Percentiles rank a stretch among this genome's conserved stretches.
Evolutionary conservation across 1,140 invertebrate species (phyloP).

Genomic region (Sesamia nonagrioides): DNA sequence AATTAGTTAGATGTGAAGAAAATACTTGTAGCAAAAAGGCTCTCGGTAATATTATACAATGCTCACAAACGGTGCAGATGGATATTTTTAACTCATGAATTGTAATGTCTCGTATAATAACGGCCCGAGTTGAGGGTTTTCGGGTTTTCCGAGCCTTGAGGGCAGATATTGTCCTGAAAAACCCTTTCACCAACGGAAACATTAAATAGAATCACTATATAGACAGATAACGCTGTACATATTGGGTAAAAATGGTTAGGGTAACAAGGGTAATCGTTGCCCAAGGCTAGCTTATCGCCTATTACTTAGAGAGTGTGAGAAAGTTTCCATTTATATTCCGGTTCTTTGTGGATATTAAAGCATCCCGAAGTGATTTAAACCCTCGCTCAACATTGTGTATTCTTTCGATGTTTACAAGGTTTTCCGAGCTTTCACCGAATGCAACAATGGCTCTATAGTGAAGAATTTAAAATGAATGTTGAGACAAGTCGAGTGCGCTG

Average conservation of each 20-base stretch:
- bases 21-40: conserved; percentile 2
- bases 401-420: conserved; percentile 14
- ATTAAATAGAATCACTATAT: conserved; percentile 55
- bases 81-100: conserved; percentile 59
- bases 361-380: conserved; percentile 13
- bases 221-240: conserved; percentile 38
- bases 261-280: conserved; percentile 43
- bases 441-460: background rate
- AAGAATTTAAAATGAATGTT: conserved; percentile 27
- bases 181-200: conserved; percentile 54
- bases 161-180: conserved; percentile 44
- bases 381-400: conserved; percentile 11
- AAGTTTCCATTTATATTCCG: conserved; percentile 20
- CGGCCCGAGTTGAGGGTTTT: conserved; percentile 24
- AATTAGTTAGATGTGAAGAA: background rate
- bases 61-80: conserved; percentile 36
- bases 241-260: conserved; percentile 46
- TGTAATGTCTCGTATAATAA: conserved; percentile 57
- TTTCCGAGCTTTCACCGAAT: conserved; percentile 10
- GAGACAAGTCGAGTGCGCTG: background rate
- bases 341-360: conserved; percentile 8
- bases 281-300: conserved; percentile 26
- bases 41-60: conserved; percentile 24
- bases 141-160: conserved; percentile 26
- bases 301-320: conserved; percentile 13